Evolutionary conservation across 2,888 invertebrate species (phyloP), one percentile per base, ranked within the genome.

Genomic region (Keiferia lycopersicella): DNA sequence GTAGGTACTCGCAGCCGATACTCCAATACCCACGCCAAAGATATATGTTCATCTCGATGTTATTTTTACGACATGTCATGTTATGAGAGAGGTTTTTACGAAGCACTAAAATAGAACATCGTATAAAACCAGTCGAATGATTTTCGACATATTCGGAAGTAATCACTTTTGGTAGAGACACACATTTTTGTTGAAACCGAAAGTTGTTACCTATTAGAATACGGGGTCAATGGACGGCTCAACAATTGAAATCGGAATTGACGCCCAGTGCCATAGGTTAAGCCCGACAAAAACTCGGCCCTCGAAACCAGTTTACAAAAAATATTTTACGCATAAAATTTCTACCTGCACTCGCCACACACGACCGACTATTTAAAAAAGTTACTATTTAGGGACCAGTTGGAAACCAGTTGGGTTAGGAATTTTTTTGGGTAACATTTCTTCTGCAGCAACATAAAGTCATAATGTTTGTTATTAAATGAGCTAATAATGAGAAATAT

Each of bases 331-430:
- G 56, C 63, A 66, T 48, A 67, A 60, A 57, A 58, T 61, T 20
- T 66, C 62, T 68, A 66, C 66, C 65, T 66, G 68, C 63, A 66
- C 64, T 64, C 62, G 65, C 10, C 48, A 66, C 65, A 63, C 53
- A 61, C 11, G 39, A 8, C 3, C n/a, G 41, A 56, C 48, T 63
- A 16, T 51, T 45, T 59, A 41, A 59, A 63, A 60, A 64, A 64
- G 41, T 39, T n/a, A 57, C 39, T 64, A 65, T 67, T 63, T 64
- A 12, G 59, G 48, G 41, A 60, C 41, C 53, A 51, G 65, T 64
- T 62, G 63, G 39, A 61, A 67, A 64, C 63, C 56, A 64, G 57
- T 16, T 30, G 57, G 34, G 22, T 20, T 41, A n/a, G 45, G 30
- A 16, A 20, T 30, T 57, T 63, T 58, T 63, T 57, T 57, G 56